Base-by-base conservation (phyloP, 1,140 invertebrate genomes). In the Drosophila mojavensis region DNA sequence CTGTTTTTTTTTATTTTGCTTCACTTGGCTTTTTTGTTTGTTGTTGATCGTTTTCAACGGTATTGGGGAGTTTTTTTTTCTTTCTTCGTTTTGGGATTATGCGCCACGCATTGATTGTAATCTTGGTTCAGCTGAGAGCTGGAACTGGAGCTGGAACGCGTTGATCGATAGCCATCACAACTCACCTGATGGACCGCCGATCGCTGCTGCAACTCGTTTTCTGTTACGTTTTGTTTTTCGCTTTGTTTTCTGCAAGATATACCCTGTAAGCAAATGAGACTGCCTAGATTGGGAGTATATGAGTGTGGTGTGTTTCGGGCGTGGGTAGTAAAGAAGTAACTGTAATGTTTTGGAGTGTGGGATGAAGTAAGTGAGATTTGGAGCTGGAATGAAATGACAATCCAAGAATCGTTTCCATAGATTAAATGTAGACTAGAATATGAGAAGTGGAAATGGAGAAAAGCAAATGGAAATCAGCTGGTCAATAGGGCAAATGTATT, bases 81-180 rank as follows among this genome's bases (percentile, higher is more conserved):
- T 17, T 17, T 17, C 17, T 17, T 17, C 17, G 17, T 17, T 69
- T 51, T 60, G 54, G 60, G 68, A 65, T 75, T 75, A 71, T 75
- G 59, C 55, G 45, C 61, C 61, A 75, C 58, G 53, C 71, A 69
- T 69, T 53, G 71, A 74, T 74, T 69, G 71, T 74, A 69, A 74
- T 74, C 71, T 69, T 61, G 62, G 24, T 28, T 17, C 41, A 56
- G 26, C 26, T 51, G 45, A 15, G 45, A 60, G 41, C 20, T 36
- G 39, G 10, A 61, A 45, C 28, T 59, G 63, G 7, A 65, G 41
- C 9, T 39, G 70, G 33, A 59, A 10, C 43, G 41, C 65, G 64
- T 80, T 89, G 84, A 89, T 89, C 84, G 84, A 89, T 89, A 85
- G 84, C 84, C 85, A 84, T 89, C 84, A 81, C 78, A 81, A 78